Conservation (phyloP, 2,888 invertebrate genomes). For the Pyrochroa serraticornis region DNA sequence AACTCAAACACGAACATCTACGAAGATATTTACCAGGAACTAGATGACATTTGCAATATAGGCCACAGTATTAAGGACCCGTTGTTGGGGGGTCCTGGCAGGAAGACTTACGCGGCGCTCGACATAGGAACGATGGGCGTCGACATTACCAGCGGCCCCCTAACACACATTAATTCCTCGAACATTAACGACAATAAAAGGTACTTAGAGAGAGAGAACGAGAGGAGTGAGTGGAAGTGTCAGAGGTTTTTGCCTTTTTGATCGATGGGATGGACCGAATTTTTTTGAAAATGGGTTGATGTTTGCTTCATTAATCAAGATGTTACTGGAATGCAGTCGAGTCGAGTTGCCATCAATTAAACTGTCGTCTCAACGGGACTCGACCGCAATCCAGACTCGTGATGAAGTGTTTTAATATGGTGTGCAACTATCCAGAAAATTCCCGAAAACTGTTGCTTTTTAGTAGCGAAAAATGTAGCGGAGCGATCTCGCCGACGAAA, state of each 20-base stretch:
- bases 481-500: not conserved
- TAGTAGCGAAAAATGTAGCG: not conserved
- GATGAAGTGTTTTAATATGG: constrained; percentile 30
- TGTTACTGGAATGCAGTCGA: not conserved
- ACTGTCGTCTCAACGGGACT: too few species aligned
- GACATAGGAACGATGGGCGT: constrained; percentile 76
- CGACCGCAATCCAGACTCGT: not conserved
- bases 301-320: not conserved
- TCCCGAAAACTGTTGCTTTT: constrained; percentile 7
- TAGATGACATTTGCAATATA: constrained; percentile 64
- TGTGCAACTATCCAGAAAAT: constrained; percentile 19
- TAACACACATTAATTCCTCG: constrained; percentile 58
- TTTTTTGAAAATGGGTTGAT: constrained; percentile 8
- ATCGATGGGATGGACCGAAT: constrained; percentile 18
- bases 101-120: constrained; percentile 70
- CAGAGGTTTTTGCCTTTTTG: not conserved
- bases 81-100: constrained; percentile 61
- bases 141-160: constrained; percentile 67
- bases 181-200: constrained; percentile 60
- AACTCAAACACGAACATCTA: constrained; percentile 69
- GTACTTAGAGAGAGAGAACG: constrained; percentile 47
- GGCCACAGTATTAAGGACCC: constrained; percentile 59
- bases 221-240: not conserved
- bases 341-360: too few species aligned
- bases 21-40: constrained; percentile 62